phyloP scores from a whole-genome alignment of 2,113 vertebrate species.

The Cinclus cinclus region DNA sequence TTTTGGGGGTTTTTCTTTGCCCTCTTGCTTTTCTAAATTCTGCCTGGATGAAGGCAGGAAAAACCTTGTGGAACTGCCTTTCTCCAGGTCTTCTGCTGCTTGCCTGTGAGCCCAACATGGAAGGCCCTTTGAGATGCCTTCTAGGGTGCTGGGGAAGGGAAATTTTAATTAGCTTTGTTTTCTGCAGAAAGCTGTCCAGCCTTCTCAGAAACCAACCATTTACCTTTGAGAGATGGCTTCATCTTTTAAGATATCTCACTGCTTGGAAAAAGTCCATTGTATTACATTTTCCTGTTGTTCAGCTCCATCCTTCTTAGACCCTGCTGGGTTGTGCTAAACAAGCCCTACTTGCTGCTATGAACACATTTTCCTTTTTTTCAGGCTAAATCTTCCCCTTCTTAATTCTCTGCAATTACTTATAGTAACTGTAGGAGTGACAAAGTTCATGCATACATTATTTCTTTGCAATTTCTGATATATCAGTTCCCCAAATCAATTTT shows the following conservation, averaged over 20 bases:
- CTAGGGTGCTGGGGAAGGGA: neutral
- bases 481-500: slow-evolving; percentile 23
- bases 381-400: slow-evolving; percentile 17
- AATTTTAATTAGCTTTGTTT: neutral
- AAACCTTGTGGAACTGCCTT: neutral
- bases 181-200: neutral
- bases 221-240: neutral
- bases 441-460: slow-evolving; percentile 36
- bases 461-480: slow-evolving; percentile 13
- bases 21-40: neutral
- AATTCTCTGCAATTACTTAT: slow-evolving; percentile 43
- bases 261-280: neutral
- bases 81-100: neutral
- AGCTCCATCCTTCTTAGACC: neutral
- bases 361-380: slow-evolving; percentile 16
- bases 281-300: slow-evolving; percentile 22
- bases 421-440: slow-evolving; percentile 27
- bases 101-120: neutral
- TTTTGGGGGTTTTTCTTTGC: neutral
- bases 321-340: slow-evolving; percentile 3
- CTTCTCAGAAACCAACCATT: neutral
- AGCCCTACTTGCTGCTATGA: neutral
- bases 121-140: neutral
- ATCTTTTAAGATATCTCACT: slow-evolving; percentile 13
- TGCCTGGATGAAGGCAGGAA: neutral